Base-by-base conservation (phyloP, 2,113 vertebrate genomes). In the Alligator sinensis region DNA sequence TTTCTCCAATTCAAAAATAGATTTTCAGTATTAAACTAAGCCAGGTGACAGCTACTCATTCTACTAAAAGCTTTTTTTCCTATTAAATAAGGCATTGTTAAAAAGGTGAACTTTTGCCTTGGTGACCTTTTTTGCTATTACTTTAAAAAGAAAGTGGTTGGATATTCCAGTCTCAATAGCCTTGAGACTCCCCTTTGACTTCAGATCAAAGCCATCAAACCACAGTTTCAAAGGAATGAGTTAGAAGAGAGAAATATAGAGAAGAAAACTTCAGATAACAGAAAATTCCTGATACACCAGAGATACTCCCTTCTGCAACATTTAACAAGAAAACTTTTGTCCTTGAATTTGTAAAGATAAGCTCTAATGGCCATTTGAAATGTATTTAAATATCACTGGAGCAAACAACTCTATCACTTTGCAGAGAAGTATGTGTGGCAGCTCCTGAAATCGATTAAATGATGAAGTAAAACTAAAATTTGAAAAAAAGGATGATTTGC, bases 151-250 rank as follows among this genome's bases (percentile, higher is more conserved):
- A 64, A 25, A 28, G 5, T 15, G 8, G 78, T 68, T 68, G 61
- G 61, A 34, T 57, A 22, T 47, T 91, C n/a, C 27, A 61, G n/a
- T 83, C 47, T 47, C 24, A 92, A 76, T 25, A 84, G 76, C 72
- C 88, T 90, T 66, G 9, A 94, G 72, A 19, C 4, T 77, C 86
- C 90, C 91, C 88, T 88, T 91, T 78, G 95, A 96, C 95, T 78
- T 79, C 57, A 96, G 91, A 97, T 97, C 97, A 97, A 98, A 98
- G 97, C 54, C 72, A 80, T 82, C 30, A 89, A 95, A 55, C 6
- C 25, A 77, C 38, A 21, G 15, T 95, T 97, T 96, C 96, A 97
- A 97, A 96, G 94, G 30, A 77, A 77, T 66, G 84, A 93, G 58
- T 76, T 94, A 63, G 84, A 90, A 82, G 64, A 57, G 62, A 96